Conservation (phyloP, 2,888 invertebrate species). For the Rhamnusium bicolor region DNA sequence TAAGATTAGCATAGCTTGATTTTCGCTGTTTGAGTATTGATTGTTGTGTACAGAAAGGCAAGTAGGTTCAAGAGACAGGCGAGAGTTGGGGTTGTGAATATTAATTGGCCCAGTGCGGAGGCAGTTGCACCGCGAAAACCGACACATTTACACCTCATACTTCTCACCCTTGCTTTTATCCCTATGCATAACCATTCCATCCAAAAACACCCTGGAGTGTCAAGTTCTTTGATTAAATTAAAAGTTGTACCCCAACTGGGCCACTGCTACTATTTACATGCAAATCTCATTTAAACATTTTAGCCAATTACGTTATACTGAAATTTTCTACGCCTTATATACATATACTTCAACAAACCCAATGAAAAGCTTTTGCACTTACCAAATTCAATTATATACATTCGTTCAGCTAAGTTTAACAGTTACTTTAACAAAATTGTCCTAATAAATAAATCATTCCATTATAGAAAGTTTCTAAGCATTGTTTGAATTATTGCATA, state of each 20-base stretch:
- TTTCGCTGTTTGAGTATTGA: conserved; percentile 46
- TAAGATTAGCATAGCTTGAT: conserved; percentile 38
- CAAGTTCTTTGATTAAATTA: conserved; percentile 74
- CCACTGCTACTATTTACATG: conserved; percentile 69
- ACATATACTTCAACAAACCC: neutral
- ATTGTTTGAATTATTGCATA: neutral
- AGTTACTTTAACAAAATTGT: neutral
- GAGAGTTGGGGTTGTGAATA: conserved; percentile 61
- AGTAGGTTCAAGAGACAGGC: conserved; percentile 41
- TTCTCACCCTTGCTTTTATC: conserved; percentile 59
- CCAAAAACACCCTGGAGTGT: conserved; percentile 71
- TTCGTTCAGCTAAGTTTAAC: neutral
- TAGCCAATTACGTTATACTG: conserved; percentile 63
- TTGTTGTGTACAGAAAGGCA: conserved; percentile 42
- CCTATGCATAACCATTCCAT: conserved; percentile 63
- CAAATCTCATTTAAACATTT: conserved; percentile 69
- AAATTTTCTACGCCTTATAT: conserved; percentile 24
- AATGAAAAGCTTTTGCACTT: conserved; percentile 7
- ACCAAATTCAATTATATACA: conserved; percentile 7
- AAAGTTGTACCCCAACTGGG: conserved; percentile 69
- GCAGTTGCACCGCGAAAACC: conserved; percentile 66
- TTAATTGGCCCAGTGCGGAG: conserved; percentile 68
- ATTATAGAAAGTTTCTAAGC: neutral
- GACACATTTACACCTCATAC: conserved; percentile 71
- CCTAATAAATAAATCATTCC: neutral